These are phyloP conservation scores for Myotis findleyi DNA, from an alignment of 2,797 vertebrate species.

Conservation along the genomic window DNA sequence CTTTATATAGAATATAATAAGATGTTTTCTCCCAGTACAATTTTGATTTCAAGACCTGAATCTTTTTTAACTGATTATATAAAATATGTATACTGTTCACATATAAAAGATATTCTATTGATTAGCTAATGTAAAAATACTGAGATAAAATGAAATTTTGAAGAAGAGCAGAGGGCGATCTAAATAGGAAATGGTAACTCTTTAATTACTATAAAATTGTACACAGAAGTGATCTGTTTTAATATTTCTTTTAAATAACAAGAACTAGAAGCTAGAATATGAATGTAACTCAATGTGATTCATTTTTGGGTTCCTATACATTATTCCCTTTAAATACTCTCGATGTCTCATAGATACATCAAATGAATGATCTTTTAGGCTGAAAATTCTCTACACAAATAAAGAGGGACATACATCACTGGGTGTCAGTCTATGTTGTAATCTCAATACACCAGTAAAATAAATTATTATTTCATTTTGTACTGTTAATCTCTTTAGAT, in stretches of 20 bases:
- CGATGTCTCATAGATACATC: background rate
- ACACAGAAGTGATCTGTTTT: conserved; percentile 20
- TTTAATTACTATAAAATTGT: background rate
- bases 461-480: background rate
- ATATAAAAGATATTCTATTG: conserved; percentile 23
- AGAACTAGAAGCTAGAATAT: background rate
- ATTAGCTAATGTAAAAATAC: background rate
- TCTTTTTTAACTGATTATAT: background rate
- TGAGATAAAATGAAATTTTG: conserved; percentile 45
- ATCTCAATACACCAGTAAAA: background rate
- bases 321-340: background rate
- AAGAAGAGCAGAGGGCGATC: background rate
- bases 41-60: conserved; percentile 17
- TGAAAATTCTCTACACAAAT: conserved; percentile 9
- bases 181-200: conserved; percentile 12
- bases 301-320: conserved; percentile 9
- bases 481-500: background rate
- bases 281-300: background rate
- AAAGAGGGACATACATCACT: background rate
- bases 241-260: conserved; percentile 11
- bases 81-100: background rate
- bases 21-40: background rate
- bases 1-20: background rate
- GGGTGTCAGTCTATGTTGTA: background rate
- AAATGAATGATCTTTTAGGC: background rate